Conservation (phyloP, 1,140 invertebrate species). For the Cotesia chilonis region DNA sequence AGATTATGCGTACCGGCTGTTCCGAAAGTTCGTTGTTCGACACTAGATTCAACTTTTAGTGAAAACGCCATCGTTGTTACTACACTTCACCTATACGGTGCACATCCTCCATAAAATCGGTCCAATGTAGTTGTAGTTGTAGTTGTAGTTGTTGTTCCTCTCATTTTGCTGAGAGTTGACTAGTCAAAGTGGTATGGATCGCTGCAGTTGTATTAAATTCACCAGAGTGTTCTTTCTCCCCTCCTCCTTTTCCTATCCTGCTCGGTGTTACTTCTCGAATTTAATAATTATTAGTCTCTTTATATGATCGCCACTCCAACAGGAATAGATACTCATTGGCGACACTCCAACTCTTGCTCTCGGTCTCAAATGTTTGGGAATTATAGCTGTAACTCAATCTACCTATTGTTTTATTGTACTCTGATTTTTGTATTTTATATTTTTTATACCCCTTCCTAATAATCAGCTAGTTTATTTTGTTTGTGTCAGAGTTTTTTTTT, state of each 20-base stretch:
- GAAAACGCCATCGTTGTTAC: background rate
- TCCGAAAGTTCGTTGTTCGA: slow-evolving; percentile 27
- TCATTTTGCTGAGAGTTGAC: too few species aligned
- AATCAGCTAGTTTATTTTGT: too few species aligned
- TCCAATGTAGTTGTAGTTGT: background rate
- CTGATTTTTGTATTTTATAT: background rate
- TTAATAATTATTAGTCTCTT: slow-evolving; percentile 21
- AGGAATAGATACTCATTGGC: slow-evolving; percentile 26
- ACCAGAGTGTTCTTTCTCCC: too few species aligned
- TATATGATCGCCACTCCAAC: slow-evolving; percentile 19
- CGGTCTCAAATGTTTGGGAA: background rate
- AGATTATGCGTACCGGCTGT: slow-evolving; percentile 26
- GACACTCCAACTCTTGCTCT: slow-evolving; percentile 2
- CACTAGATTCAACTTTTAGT: slow-evolving; percentile 18
- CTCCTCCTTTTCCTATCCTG: background rate
- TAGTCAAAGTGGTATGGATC: too few species aligned
- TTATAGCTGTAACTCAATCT: slow-evolving; percentile 15
- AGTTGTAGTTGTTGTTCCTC: too few species aligned
- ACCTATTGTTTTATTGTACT: background rate
- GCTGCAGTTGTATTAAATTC: too few species aligned
- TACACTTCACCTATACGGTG: background rate
- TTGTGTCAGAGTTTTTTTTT: too few species aligned
- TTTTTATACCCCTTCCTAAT: background rate
- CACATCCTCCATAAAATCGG: background rate
- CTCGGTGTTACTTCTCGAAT: slow-evolving; percentile 1